Conservation (phyloP, 1,140 invertebrate species). For the Drosophila pseudoobscura region DNA sequence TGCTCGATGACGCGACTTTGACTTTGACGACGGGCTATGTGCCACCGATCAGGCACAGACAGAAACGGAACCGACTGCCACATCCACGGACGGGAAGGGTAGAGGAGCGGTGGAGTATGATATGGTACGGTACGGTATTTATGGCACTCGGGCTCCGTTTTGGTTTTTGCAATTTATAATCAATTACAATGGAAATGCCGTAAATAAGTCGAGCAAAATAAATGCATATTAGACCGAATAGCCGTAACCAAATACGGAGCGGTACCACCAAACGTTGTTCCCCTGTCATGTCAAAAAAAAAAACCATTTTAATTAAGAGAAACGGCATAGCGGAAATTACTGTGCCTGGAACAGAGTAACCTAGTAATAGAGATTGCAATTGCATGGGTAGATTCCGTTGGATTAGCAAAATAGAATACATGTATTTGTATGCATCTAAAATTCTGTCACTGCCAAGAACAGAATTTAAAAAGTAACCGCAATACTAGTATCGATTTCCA, state of each 20-base stretch:
- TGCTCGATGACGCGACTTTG: constrained; percentile 4
- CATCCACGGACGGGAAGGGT: not conserved
- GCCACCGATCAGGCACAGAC: constrained; percentile 10
- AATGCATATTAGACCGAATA: constrained; percentile 55
- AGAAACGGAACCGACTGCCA: not conserved
- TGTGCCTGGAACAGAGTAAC: constrained; percentile 36
- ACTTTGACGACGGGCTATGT: constrained; percentile 41
- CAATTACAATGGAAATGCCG: constrained; percentile 69
- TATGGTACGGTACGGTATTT: too few species aligned
- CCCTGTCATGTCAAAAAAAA: constrained; percentile 14
- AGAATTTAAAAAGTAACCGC: too few species aligned
- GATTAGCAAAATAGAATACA: not conserved
- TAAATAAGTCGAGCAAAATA: constrained; percentile 42
- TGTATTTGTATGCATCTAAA: too few species aligned
- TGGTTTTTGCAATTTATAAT: constrained; percentile 46
- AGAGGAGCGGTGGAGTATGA: not conserved
- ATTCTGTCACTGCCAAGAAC: too few species aligned
- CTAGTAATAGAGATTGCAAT: not conserved
- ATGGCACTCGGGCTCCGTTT: not conserved
- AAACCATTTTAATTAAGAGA: constrained; percentile 37
- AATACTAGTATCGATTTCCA: too few species aligned
- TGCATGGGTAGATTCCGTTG: constrained; percentile 20
- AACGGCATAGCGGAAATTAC: not conserved
- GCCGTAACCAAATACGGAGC: constrained; percentile 64
- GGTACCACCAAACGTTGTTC: constrained; percentile 35